These are phyloP conservation scores for Misgurnus anguillicaudatus DNA, from an alignment of 2,113 vertebrate species.

Conservation along the genomic window DNA sequence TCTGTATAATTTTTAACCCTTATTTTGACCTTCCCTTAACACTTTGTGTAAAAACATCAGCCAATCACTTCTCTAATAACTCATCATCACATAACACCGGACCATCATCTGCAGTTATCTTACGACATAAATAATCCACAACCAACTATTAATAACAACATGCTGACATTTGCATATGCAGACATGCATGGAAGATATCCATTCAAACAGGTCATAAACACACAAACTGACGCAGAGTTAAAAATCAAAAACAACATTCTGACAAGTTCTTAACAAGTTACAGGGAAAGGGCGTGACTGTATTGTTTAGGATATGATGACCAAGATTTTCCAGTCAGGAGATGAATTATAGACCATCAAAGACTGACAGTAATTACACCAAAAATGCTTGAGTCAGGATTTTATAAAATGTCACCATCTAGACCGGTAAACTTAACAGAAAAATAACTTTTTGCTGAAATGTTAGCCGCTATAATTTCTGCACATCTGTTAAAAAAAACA, in stretches of 20 bases:
- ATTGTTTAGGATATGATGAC: conserved; percentile 8
- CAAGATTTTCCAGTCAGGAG: background rate
- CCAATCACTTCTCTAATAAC: background rate
- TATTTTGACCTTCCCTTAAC: background rate
- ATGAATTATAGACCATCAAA: background rate
- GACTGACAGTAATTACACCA: conserved; percentile 5
- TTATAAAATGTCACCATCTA: conserved; percentile 1
- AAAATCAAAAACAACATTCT: conserved; percentile 11
- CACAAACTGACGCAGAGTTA: conserved; percentile 13
- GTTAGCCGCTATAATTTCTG: background rate
- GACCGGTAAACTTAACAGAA: background rate
- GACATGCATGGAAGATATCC: conserved; percentile 22
- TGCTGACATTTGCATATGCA: background rate
- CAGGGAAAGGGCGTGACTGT: background rate
- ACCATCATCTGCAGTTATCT: background rate
- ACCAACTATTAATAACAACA: conserved; percentile 1
- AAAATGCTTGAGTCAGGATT: background rate
- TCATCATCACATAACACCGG: background rate
- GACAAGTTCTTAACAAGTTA: background rate
- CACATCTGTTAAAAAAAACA: background rate
- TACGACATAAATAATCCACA: background rate
- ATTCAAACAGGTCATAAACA: conserved; percentile 9
- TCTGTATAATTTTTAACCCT: background rate
- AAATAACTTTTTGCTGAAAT: background rate
- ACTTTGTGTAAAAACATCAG: background rate